These are phyloP conservation scores for Colletes collaris DNA, from an alignment of 2,888 invertebrate genomes.

Conservation along the genomic window DNA sequence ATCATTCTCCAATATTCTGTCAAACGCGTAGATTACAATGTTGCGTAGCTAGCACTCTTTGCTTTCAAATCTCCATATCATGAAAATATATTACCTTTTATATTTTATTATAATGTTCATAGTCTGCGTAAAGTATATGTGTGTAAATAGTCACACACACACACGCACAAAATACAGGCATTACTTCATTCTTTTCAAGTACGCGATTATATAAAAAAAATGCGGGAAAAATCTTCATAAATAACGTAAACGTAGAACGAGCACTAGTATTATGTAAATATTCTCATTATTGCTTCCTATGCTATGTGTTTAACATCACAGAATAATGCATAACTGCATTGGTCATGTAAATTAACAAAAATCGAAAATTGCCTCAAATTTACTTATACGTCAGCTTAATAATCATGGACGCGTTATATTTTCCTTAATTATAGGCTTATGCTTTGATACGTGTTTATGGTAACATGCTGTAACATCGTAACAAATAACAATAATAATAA, in stretches of 20 bases:
- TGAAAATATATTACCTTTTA: slow-evolving; percentile 10
- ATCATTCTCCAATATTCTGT: slow-evolving; percentile 4
- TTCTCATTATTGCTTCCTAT: slow-evolving; percentile 4
- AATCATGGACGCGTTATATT: not conserved
- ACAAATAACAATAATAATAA: slow-evolving; percentile 1
- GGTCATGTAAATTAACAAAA: slow-evolving; percentile 3
- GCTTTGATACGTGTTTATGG: slow-evolving; percentile 12
- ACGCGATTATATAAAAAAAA: not conserved
- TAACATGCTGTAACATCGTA: slow-evolving; percentile 1
- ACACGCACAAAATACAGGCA: slow-evolving; percentile 54
- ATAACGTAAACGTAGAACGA: not conserved
- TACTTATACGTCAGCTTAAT: slow-evolving; percentile 11
- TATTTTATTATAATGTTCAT: slow-evolving; percentile 29
- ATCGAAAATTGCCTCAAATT: not conserved
- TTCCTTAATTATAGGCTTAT: not conserved
- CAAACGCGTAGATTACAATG: slow-evolving; percentile 5
- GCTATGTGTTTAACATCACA: not conserved
- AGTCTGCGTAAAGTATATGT: slow-evolving; percentile 33
- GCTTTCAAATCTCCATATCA: slow-evolving; percentile 61
- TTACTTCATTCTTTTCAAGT: slow-evolving; percentile 5
- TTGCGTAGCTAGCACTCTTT: slow-evolving; percentile 44
- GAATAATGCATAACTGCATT: not conserved
- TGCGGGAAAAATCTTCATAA: slow-evolving; percentile 3
- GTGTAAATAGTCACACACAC: slow-evolving; percentile 52
- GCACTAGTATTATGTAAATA: not conserved